Base-by-base conservation (phyloP, 2,888 invertebrate species). In the Crocallis elinguaria region DNA sequence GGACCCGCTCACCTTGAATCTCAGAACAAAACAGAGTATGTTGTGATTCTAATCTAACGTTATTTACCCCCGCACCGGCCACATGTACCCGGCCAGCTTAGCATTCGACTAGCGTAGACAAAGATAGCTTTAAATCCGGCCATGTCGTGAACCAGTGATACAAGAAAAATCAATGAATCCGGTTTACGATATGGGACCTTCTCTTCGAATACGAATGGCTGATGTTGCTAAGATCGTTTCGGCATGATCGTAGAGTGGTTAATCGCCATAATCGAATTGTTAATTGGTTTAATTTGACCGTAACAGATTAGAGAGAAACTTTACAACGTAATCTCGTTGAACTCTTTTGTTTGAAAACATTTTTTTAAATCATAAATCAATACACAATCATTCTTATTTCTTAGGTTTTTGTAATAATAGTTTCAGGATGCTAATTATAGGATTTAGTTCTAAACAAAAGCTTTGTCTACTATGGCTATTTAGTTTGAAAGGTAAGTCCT, bases 1-100 rank as follows among this genome's bases (percentile, higher is more conserved):
- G 27, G 71, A 88, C 87, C 67, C 62, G 89, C 67, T 90, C 83
- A 88, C 89, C 89, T 90, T 90, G 89, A 85, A 82, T 78, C 75
- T 77, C 78, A 67, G 73, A 73, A 73, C 72, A 71, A 71, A 75
- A 74, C 74, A 80, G 77, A 74, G 76, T 77, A 77, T 79, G 69
- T 69, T 70, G 53, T 65, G 60, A 62, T 60, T 60, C 30, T 55
- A 60, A 63, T 62, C 60, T 61, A 65, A 63, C 61, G 57, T 42
- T 57, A 52, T 50, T 61, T 53, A 57, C 50, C 51, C 57, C 51
- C 14, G 44, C 23, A 45, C 23, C 42, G 43, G 44, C 42, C 29
- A 54, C 44, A 33, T 13, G 48, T 36, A 33, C 12, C 12, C 27
- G 35, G 32, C 23, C 19, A 13, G 23, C 32, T 52, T 46, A 37